Base-by-base conservation (phyloP, 2,888 invertebrate species). In the Philaethria dido region DNA sequence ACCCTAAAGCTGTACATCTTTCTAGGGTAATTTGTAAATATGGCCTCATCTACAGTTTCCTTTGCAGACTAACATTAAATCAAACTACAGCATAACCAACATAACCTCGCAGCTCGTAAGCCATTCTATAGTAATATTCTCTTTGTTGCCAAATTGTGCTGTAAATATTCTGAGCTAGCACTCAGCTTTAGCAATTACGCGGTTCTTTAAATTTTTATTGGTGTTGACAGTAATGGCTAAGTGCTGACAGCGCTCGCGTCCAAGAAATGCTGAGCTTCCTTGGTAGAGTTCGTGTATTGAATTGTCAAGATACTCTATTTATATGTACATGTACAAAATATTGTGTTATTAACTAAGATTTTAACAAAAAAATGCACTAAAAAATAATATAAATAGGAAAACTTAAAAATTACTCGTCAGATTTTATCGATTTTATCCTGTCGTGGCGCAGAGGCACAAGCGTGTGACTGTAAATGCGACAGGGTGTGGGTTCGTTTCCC, bases 141-240 rank as follows among this genome's bases (percentile, higher is more conserved):
- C 67, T 68, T 72, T 73, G 73, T 73, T 73, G 73, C 73, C 73
- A 73, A 73, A 73, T 73, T 70, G 70, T 71, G 68, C 68, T 77
- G 79, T 81, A 81, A 83, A 81, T 83, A 80, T 76, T 72, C 76
- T 69, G 71, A 75, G 74, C 71, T 68, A 70, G 73, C 73, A 73
- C 73, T 74, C 75, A 68, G 74, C 74, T 76, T 72, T 74, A 73
- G 77, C 77, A 78, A 79, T 81, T 78, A 79, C 74, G 75, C 65
- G 75, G 75, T 75, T 74, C 73, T 74, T 76, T 75, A 73, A 77
- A 73, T 73, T 74, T 76, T 76, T 74, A 77, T 69, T 63, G 66
- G 61, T 52, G 33, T 59, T 65, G 64, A 65, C 68, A 50, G 44
- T 64, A 22, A 59, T 45, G 18, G 42, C 6, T 47, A 45, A 45